These are phyloP conservation scores for Melikaiella ostensackeni DNA, from an alignment of 2,888 invertebrate species.

Conservation along the genomic window DNA sequence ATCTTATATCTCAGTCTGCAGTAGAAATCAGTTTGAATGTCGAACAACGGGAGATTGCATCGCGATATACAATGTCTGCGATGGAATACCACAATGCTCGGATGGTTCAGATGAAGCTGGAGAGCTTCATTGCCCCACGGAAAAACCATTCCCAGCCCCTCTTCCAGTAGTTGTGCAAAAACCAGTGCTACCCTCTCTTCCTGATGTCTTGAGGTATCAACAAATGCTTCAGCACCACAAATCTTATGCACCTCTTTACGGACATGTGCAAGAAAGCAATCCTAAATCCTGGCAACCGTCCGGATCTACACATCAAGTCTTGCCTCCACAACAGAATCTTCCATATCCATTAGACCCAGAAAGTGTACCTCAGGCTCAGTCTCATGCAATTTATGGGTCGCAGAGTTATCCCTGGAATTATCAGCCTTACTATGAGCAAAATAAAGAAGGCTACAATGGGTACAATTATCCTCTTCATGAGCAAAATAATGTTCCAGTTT, in stretches of 20 bases:
- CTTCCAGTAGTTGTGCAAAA: constrained; percentile 60
- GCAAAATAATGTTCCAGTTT: constrained; percentile 61
- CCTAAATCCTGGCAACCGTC: constrained; percentile 64
- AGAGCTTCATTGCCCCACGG: constrained; percentile 86
- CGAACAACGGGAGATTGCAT: constrained; percentile 92
- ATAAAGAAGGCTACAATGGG: constrained; percentile 62
- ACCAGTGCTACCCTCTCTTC: constrained; percentile 56
- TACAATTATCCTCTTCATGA: constrained; percentile 59
- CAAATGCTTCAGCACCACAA: constrained; percentile 66
- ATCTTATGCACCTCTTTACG: constrained; percentile 63
- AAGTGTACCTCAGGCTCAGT: constrained; percentile 59
- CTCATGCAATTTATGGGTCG: constrained; percentile 62
- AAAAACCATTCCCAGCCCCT: constrained; percentile 76
- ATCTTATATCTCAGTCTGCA: constrained; percentile 79
- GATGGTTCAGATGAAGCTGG: constrained; percentile 95
- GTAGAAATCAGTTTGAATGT: constrained; percentile 93
- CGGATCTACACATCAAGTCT: constrained; percentile 58
- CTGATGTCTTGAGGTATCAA: constrained; percentile 67
- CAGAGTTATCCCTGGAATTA: constrained; percentile 70
- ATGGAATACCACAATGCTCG: constrained; percentile 94
- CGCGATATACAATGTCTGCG: constrained; percentile 96
- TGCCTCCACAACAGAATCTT: constrained; percentile 59
- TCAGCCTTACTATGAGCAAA: constrained; percentile 67
- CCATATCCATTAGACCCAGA: constrained; percentile 64
- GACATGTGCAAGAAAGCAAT: constrained; percentile 59